These are phyloP conservation scores for Tragulus kanchil DNA, from an alignment of 2,113 vertebrate genomes.

Conservation along the genomic window DNA sequence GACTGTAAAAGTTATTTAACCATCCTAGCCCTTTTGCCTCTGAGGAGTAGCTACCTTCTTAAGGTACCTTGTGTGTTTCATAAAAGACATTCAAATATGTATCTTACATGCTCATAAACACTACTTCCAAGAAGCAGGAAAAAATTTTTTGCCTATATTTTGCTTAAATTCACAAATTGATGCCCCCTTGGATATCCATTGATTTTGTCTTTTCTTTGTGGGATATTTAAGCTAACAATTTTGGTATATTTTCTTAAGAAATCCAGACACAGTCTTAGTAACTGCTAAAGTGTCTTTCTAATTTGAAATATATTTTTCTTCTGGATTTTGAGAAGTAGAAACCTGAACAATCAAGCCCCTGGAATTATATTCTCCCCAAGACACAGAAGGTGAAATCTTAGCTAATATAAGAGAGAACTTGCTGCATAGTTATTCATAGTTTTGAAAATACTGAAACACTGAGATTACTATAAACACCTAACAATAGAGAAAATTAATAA, in stretches of 20 bases:
- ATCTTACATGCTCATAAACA: neutral
- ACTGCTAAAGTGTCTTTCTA: neutral
- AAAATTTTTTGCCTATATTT: neutral
- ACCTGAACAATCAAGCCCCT: neutral
- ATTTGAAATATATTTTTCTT: conserved; percentile 19
- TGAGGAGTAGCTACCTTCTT: neutral
- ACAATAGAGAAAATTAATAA: neutral
- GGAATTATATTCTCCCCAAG: neutral
- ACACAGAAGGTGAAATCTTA: neutral
- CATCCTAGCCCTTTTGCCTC: neutral
- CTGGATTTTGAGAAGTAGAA: neutral
- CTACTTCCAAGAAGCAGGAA: neutral
- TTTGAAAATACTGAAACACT: neutral
- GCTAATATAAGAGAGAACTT: neutral
- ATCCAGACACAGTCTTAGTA: neutral
- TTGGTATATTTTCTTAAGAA: neutral
- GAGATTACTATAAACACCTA: neutral
- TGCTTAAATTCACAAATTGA: too few species aligned
- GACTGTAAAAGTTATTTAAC: neutral
- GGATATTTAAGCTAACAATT: neutral
- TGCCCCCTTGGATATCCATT: neutral
- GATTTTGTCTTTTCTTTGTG: neutral
- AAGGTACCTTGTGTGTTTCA: neutral
- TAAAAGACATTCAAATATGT: neutral
- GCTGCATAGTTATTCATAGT: neutral